Percentiles rank a stretch among this genome's conserved stretches.
These are phyloP conservation scores for Cherax quadricarinatus DNA, from an alignment of 1,140 invertebrate species.

Conservation along the genomic window DNA sequence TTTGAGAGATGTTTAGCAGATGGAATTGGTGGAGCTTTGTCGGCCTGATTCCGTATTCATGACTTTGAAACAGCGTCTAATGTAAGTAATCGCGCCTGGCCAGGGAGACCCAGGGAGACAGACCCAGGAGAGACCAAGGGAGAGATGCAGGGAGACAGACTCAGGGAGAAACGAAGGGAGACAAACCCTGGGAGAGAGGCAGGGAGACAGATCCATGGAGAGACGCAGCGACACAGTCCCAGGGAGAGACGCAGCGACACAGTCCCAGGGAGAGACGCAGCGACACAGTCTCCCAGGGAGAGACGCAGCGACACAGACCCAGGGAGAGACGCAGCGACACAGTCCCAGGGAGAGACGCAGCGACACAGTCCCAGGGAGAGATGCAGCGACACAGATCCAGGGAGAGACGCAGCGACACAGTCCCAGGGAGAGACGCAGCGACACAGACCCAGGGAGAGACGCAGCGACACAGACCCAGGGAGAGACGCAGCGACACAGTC, in stretches of 20 bases:
- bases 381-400: no score
- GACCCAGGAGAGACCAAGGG: neutral
- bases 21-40: conserved; percentile 54
- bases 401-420: no score
- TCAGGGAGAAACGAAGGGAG: neutral
- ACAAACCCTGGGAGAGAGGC: neutral
- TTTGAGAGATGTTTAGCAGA: conserved; percentile 70
- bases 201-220: neutral
- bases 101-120: neutral
- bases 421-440: no score
- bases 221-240: neutral
- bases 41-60: conserved; percentile 71
- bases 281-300: no score
- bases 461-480: no score
- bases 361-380: no score
- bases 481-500: no score
- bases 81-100: conserved; percentile 49
- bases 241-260: neutral
- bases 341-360: no score
- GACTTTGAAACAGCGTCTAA: conserved; percentile 68
- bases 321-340: no score
- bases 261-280: neutral
- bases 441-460: no score
- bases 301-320: no score
- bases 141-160: neutral